A percentile compares a stretch with the other conserved stretches of the same genome.
Evolutionary conservation across 1,140 invertebrate species (phyloP).

Genomic region (Oscheius sp.): DNA sequence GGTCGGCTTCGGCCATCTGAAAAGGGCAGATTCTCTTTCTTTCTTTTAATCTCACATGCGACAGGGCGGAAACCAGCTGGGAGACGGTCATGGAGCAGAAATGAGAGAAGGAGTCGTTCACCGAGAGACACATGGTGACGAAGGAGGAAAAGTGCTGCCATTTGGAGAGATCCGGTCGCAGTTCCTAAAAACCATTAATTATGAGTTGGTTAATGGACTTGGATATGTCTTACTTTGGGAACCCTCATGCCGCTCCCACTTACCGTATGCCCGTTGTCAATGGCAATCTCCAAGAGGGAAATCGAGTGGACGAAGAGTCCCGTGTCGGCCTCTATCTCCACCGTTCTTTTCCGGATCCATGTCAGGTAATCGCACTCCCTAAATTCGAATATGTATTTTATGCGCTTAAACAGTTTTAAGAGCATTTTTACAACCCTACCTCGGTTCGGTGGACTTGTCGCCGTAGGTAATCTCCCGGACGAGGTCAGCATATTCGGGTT

Average conservation of each 20-base stretch:
- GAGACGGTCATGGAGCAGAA: not conserved
- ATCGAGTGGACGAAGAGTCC: slow-evolving; percentile 3
- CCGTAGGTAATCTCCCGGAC: too few relatives aligned
- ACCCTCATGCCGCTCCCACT: not conserved
- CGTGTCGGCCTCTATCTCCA: slow-evolving; percentile 13
- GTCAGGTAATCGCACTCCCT: not conserved
- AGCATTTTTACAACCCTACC: not conserved
- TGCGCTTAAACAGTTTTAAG: not conserved
- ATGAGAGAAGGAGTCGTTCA: slow-evolving; percentile 7
- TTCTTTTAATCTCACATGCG: not conserved
- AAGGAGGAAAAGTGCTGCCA: slow-evolving; percentile 4
- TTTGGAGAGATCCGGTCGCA: not conserved
- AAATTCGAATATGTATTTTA: not conserved
- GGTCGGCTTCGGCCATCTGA: not conserved
- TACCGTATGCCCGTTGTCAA: not conserved
- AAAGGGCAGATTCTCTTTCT: not conserved
- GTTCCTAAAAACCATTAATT: not conserved
- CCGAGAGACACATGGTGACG: slow-evolving; percentile 8
- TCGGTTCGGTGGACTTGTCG: too few relatives aligned
- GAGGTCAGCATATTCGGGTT: not conserved
- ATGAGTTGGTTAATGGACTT: too few relatives aligned
- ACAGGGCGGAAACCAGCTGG: not conserved
- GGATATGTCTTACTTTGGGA: too few relatives aligned
- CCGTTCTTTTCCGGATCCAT: not conserved
- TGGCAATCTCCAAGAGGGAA: not conserved